Conservation (phyloP, 2,888 invertebrate species). For the Argyra leucocephala region DNA sequence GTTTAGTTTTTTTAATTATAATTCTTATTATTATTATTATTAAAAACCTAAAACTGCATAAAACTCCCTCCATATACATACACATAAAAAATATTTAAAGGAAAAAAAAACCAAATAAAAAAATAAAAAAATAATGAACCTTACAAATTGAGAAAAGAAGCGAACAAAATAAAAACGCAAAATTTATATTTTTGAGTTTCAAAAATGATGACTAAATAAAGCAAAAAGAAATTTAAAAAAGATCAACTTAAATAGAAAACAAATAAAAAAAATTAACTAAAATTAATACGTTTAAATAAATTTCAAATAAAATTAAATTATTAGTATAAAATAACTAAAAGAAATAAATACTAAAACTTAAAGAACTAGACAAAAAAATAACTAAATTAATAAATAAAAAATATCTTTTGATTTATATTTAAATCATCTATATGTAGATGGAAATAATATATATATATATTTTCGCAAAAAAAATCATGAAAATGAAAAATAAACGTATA, state of each 20-base stretch:
- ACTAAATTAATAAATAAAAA: constrained; percentile 10
- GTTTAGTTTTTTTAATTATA: too few species aligned
- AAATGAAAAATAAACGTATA: constrained; percentile 29
- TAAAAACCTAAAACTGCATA: not conserved
- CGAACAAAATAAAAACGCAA: not conserved
- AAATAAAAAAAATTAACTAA: constrained; percentile 26
- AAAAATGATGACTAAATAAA: constrained; percentile 21
- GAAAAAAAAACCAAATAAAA: too few species aligned
- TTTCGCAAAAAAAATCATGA: constrained; percentile 13
- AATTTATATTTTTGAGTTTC: constrained; percentile 13
- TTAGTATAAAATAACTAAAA: constrained; percentile 12
- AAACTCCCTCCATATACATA: constrained; percentile 4
- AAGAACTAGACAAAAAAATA: constrained; percentile 13
- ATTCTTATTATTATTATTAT: not conserved
- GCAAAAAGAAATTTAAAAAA: constrained; percentile 25
- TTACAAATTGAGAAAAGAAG: not conserved
- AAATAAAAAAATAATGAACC: not conserved
- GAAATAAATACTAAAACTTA: constrained; percentile 10
- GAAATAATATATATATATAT: constrained; percentile 22
- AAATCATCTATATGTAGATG: constrained; percentile 35
- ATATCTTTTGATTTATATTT: constrained; percentile 18
- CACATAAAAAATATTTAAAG: not conserved
- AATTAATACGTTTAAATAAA: constrained; percentile 30
- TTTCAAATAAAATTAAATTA: constrained; percentile 24
- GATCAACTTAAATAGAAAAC: constrained; percentile 26